These are phyloP conservation scores for Drosophila pruinosa DNA, from an alignment of 1,140 invertebrate genomes.

Conservation along the genomic window DNA sequence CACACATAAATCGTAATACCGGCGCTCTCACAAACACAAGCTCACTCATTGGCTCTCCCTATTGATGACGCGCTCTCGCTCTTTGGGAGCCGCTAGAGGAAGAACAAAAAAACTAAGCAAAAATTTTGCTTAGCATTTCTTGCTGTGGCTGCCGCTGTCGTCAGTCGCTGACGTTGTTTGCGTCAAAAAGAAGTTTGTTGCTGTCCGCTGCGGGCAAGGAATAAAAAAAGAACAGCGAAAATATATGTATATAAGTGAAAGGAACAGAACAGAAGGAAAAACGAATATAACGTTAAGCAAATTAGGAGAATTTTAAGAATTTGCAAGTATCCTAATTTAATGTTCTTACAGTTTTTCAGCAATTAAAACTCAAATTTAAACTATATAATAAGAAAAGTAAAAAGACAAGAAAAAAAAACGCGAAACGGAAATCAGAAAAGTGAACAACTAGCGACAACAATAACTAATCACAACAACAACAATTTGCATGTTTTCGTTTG, in stretches of 20 bases:
- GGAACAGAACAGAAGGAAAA: not conserved
- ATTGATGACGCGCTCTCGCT: constrained; percentile 3
- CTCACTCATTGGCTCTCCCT: constrained; percentile 10
- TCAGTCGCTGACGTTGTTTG: constrained; percentile 75
- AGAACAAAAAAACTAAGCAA: no score
- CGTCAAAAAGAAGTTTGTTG: constrained; percentile 70
- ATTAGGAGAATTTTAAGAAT: no score
- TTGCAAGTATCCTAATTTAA: no score
- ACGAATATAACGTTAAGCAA: not conserved
- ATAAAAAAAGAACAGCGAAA: not conserved
- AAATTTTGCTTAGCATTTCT: constrained; percentile 12
- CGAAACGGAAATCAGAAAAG: no score
- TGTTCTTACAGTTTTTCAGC: constrained; percentile 4
- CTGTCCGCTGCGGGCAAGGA: constrained; percentile 13
- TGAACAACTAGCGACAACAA: constrained; percentile 7
- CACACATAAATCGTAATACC: constrained; percentile 42
- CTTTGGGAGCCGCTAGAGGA: no score
- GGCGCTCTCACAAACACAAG: constrained; percentile 35
- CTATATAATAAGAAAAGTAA: not conserved
- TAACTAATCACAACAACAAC: constrained; percentile 29
- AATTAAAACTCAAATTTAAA: not conserved
- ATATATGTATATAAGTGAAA: not conserved
- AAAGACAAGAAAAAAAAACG: not conserved
- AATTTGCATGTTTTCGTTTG: constrained; percentile 77
- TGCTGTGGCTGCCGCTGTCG: constrained; percentile 54